These are phyloP conservation scores for Oryzias sinensis DNA, from an alignment of 2,797 vertebrate species.

Conservation along the genomic window DNA sequence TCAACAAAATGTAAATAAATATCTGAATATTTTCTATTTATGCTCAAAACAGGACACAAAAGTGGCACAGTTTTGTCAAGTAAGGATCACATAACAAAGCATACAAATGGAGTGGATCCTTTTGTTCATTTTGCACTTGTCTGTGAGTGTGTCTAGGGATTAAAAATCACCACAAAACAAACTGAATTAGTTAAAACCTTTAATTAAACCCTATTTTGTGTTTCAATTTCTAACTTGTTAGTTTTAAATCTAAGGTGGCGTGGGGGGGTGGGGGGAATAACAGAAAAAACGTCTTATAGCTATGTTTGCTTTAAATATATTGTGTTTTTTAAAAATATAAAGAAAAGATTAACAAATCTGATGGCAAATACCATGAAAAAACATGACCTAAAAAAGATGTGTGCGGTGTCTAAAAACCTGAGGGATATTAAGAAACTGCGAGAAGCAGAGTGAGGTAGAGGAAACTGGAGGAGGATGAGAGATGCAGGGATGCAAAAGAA, in stretches of 20 bases:
- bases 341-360: slow-evolving; percentile 12
- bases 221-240: not conserved
- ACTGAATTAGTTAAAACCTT: not conserved
- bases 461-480: slow-evolving; percentile 41
- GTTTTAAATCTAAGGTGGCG: not conserved
- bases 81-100: no score
- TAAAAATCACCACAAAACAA: no score
- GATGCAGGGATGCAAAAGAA: slow-evolving; percentile 22
- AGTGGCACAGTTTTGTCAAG: no score
- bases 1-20: no score
- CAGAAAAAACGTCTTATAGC: not conserved
- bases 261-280: no score
- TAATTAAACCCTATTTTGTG: not conserved
- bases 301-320: not conserved
- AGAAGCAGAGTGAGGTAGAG: slow-evolving; percentile 43
- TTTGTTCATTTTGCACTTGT: no score
- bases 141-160: no score
- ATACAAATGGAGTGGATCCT: no score
- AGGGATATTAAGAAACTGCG: slow-evolving; percentile 40
- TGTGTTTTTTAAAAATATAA: not conserved
- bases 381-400: slow-evolving; percentile 24
- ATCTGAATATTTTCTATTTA: no score
- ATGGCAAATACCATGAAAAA: slow-evolving; percentile 31
- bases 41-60: no score
- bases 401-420: slow-evolving; percentile 25